phyloP scores from a whole-genome alignment of 1,140 invertebrate genomes.

The Drosophila carrolli region DNA sequence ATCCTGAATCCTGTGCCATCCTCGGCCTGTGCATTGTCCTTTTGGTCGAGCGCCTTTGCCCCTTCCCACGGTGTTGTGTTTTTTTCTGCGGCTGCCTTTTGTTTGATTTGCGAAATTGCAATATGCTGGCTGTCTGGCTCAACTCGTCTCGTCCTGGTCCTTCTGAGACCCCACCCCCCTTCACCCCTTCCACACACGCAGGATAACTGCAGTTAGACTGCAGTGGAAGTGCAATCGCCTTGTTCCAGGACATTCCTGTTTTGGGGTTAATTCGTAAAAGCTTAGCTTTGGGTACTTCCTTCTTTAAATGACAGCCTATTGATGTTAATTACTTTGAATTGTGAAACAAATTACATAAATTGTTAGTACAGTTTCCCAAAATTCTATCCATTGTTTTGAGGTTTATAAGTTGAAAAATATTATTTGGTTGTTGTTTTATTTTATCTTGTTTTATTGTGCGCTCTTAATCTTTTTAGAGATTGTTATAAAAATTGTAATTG shows the following conservation, averaged over 20 bases:
- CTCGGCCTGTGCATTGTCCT: constrained; percentile 75
- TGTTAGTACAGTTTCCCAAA: no score
- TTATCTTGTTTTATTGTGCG: no score
- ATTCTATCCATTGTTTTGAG: no score
- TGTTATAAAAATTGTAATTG: no score
- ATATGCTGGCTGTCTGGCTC: constrained; percentile 69
- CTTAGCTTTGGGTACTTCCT: not conserved
- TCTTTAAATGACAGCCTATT: constrained; percentile 2
- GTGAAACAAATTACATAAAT: not conserved
- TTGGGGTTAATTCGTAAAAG: not conserved
- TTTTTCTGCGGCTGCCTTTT: constrained; percentile 66
- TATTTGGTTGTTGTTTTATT: not conserved
- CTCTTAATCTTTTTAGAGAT: no score
- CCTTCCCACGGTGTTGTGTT: constrained; percentile 22
- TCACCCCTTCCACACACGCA: constrained; percentile 28
- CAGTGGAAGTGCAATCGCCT: constrained; percentile 48
- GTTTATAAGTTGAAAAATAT: no score
- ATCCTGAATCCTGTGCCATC: constrained; percentile 60
- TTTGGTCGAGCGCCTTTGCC: constrained; percentile 63
- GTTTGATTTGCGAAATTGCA: constrained; percentile 81
- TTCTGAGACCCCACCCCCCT: constrained; percentile 10
- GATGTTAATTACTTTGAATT: constrained; percentile 2
- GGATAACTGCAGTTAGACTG: constrained; percentile 65
- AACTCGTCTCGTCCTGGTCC: constrained; percentile 23
- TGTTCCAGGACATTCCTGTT: constrained; percentile 9